A percentile compares a stretch with the other conserved stretches of the same genome.
Evolutionary conservation across 1,140 invertebrate species (phyloP).

Genomic region (Dufourea novaeangliae): DNA sequence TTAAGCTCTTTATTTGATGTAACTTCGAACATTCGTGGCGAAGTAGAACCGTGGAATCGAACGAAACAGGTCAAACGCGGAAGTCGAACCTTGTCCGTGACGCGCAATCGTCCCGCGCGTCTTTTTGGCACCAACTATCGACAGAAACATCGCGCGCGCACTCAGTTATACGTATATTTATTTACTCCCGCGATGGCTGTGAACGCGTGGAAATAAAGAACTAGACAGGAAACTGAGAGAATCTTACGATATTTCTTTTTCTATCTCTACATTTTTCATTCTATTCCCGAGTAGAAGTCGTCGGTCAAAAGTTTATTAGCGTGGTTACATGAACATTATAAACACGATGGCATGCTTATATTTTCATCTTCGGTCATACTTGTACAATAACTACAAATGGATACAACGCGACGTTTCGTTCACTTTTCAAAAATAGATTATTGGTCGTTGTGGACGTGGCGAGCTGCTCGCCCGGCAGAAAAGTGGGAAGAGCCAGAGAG

Average conservation of each 20-base stretch:
- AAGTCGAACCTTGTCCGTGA: slow-evolving; percentile 60
- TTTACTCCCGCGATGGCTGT: slow-evolving; percentile 44
- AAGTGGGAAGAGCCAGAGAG: slow-evolving; percentile 8
- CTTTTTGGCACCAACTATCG: slow-evolving; percentile 55
- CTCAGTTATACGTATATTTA: slow-evolving; percentile 60
- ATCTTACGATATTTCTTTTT: too few relatives aligned
- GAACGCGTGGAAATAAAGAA: too few relatives aligned
- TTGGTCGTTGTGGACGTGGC: too few relatives aligned
- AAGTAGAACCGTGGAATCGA: slow-evolving; percentile 15
- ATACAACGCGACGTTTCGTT: not conserved
- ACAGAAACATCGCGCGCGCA: slow-evolving; percentile 56
- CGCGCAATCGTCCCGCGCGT: slow-evolving; percentile 40
- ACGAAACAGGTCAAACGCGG: slow-evolving; percentile 38
- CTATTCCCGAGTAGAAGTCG: too few relatives aligned
- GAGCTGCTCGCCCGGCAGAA: slow-evolving; percentile 2
- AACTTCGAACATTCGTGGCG: not conserved
- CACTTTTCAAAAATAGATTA: not conserved
- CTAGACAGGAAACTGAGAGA: too few relatives aligned
- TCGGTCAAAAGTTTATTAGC: too few relatives aligned
- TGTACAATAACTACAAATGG: slow-evolving; percentile 36
- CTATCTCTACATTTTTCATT: too few relatives aligned
- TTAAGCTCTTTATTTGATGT: not conserved
- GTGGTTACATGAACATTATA: too few relatives aligned
- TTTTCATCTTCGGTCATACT: too few relatives aligned
- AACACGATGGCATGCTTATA: too few relatives aligned